These are phyloP conservation scores for Ochropleura leucogaster DNA, from an alignment of 2,888 invertebrate genomes.

Conservation along the genomic window DNA sequence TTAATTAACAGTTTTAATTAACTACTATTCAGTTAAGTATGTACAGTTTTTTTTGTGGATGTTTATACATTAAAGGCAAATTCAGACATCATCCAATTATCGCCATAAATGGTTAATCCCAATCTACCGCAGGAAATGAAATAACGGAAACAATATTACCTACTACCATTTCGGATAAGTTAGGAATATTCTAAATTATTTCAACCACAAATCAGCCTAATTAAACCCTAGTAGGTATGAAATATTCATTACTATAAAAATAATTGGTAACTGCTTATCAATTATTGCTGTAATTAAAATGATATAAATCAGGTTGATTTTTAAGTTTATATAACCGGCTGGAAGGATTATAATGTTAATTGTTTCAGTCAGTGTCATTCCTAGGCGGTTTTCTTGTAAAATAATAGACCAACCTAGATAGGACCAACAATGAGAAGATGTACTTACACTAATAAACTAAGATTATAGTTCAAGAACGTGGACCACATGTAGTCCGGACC, in stretches of 20 bases:
- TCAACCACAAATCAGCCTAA: neutral
- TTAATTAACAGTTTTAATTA: neutral
- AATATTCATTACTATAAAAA: neutral
- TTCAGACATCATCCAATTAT: neutral
- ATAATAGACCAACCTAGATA: neutral
- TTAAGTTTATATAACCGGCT: neutral
- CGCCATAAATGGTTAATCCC: neutral
- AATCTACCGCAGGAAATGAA: neutral
- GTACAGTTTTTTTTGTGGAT: neutral
- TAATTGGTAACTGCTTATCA: constrained; percentile 2
- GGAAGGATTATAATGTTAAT: neutral
- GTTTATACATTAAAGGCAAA: neutral
- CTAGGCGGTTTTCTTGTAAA: neutral
- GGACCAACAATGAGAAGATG: neutral
- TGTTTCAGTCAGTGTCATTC: constrained; percentile 1
- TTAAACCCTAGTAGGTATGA: neutral
- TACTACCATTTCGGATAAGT: neutral
- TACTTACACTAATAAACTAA: no score
- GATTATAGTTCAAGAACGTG: no score
- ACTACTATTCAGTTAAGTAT: no score
- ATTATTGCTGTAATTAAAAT: constrained; percentile 1
- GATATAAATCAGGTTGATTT: neutral
- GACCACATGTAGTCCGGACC: no score
- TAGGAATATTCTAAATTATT: neutral
- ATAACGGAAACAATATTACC: neutral